Evolutionary conservation across 2,113 vertebrate genomes (phyloP).

Genomic region (Rhagologus leucostigma): DNA sequence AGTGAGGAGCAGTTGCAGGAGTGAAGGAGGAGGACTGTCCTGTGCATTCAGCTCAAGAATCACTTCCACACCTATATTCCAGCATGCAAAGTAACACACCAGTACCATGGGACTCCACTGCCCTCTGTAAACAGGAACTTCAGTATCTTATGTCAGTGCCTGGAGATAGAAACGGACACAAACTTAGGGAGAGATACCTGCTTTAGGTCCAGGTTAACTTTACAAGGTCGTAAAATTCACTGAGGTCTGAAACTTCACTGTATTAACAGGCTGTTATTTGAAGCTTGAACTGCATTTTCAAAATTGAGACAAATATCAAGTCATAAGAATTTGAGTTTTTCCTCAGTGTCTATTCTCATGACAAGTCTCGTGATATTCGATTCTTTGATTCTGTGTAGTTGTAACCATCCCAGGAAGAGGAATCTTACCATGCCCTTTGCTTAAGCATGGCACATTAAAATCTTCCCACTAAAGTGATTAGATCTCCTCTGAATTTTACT

Average conservation of each 20-base stretch:
- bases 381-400: background rate
- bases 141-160: background rate
- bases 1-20: background rate
- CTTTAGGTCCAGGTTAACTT: background rate
- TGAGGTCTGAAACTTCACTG: background rate
- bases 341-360: background rate
- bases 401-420: background rate
- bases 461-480: background rate
- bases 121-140: background rate
- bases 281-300: background rate
- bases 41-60: background rate
- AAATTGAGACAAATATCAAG: background rate
- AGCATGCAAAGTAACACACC: background rate
- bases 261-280: background rate
- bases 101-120: too few relatives aligned
- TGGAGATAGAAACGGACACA: background rate
- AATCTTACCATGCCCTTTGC: background rate
- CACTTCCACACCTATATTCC: background rate
- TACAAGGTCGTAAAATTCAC: background rate
- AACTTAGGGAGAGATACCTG: background rate
- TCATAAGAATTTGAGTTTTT: background rate
- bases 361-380: background rate
- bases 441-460: background rate
- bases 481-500: background rate
- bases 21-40: background rate